Base-by-base conservation (phyloP, 1,140 invertebrate species). In the Drosophila parabipectinata region DNA sequence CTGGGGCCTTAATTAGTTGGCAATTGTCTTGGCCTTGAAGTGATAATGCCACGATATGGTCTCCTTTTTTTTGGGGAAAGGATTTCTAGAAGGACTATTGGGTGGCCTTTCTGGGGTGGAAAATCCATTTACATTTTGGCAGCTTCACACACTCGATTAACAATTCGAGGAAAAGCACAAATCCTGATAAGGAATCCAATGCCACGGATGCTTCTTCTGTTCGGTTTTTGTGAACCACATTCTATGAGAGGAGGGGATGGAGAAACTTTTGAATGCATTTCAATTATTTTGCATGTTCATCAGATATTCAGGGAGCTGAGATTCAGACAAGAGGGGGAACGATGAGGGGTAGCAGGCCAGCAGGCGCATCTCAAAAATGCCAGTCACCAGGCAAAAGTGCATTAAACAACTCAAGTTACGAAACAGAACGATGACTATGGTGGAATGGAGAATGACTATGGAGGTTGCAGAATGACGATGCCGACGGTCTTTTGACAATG, bases 341-440 rank as follows among this genome's bases (percentile, higher is more conserved):
- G 8, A 5, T n/a, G 28, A 5, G 14, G 26, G 12, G 24, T 6
- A 37, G 8, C 6, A 7, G 18, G 24, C 4, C 39, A 14, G 8
- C 1, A 28, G 26, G 34, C 10, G 30, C 39, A 61, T 54, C 68
- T 63, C 63, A 64, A 67, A 67, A 67, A 53, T 64, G 63, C 63
- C 63, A 67, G 63, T 67, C 63, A 67, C 63, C 60, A 67, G 53
- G 72, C 51, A 73, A 73, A 63, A 74, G 52, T 72, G 71, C 71
- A 73, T 73, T 62, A 73, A 72, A 73, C 71, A 73, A 73, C 71
- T 73, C 57, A 72, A 73, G 71, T 73, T 73, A 61, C 71, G 71
- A 73, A 73, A 73, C 71, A 71, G 32, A 66, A 53, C 66, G 32
- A 60, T 47, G 71, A 10, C 12, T 32, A 48, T 50, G 54, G 1